phyloP scores from a whole-genome alignment of 2,113 vertebrate genomes.

The Strix uralensis region DNA sequence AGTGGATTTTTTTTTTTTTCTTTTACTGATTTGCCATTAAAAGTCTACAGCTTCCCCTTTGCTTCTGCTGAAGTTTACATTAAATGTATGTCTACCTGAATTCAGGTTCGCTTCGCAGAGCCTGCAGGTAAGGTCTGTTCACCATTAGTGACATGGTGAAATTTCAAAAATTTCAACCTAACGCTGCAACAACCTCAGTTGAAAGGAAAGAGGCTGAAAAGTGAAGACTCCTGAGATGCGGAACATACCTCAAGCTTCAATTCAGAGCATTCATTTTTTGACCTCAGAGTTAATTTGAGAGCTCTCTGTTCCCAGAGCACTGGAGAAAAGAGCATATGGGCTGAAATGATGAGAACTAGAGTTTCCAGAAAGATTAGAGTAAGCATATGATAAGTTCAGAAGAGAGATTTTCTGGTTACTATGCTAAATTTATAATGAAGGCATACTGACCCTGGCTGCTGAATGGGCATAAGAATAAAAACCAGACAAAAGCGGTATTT shows the following conservation, averaged over 20 bases:
- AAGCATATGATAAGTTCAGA: neutral
- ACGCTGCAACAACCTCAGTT: neutral
- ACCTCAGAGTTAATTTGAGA: neutral
- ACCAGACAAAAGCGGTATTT: neutral
- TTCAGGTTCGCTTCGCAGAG: neutral
- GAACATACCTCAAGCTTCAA: neutral
- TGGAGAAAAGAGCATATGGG: neutral
- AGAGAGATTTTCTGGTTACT: neutral
- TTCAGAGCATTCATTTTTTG: neutral
- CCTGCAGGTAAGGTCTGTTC: neutral
- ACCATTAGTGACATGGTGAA: neutral
- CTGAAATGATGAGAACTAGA: neutral
- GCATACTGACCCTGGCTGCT: neutral
- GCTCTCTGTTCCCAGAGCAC: neutral
- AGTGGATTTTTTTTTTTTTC: neutral
- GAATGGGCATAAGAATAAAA: neutral
- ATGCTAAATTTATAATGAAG: neutral
- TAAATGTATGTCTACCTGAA: neutral
- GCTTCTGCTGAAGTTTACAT: neutral
- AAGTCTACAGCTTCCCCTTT: neutral
- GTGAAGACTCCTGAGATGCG: neutral
- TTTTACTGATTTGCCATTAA: neutral
- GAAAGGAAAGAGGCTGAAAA: neutral
- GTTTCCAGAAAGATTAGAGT: neutral
- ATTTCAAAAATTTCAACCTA: neutral